Conservation (phyloP, 2,888 invertebrate genomes). For the Diaperis boleti region DNA sequence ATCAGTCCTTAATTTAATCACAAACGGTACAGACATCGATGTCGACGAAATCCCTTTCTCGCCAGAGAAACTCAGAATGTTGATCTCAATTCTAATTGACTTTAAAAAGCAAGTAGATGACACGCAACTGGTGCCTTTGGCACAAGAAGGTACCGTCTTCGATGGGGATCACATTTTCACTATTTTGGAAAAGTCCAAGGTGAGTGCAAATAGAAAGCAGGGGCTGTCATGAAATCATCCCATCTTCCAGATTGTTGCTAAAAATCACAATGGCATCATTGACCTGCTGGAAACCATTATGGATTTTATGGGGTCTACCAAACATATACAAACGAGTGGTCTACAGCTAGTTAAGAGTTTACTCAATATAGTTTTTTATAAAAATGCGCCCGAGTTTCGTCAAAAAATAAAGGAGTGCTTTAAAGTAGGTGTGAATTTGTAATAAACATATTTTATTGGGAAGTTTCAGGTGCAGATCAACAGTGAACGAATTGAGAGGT, state of each 20-base stretch:
- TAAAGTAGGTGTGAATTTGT: conserved; percentile 57
- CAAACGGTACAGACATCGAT: conserved; percentile 45
- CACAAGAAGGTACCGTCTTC: conserved; percentile 74
- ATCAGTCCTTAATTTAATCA: conserved; percentile 73
- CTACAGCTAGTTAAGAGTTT: conserved; percentile 84
- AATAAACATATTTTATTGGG: background rate
- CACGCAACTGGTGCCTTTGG: background rate
- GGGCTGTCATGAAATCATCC: background rate
- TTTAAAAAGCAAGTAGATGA: conserved; percentile 1
- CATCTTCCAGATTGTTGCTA: conserved; percentile 49
- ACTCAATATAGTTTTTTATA: conserved; percentile 78
- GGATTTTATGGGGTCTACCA: conserved; percentile 76
- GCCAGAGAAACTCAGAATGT: conserved; percentile 80
- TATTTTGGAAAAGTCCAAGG: conserved; percentile 76
- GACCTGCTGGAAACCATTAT: conserved; percentile 82
- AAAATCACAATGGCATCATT: conserved; percentile 66
- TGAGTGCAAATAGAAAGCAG: conserved; percentile 54
- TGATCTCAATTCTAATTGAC: conserved; percentile 78
- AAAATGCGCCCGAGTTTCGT: conserved; percentile 68
- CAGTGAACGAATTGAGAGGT: conserved; percentile 54
- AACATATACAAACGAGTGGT: conserved; percentile 76
- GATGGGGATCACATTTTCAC: conserved; percentile 84
- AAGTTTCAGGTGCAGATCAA: conserved; percentile 44
- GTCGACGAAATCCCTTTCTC: conserved; percentile 77
- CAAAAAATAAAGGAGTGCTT: conserved; percentile 80